phyloP scores from a whole-genome alignment of 2,113 vertebrate species.

The Zosterops japonicus region DNA sequence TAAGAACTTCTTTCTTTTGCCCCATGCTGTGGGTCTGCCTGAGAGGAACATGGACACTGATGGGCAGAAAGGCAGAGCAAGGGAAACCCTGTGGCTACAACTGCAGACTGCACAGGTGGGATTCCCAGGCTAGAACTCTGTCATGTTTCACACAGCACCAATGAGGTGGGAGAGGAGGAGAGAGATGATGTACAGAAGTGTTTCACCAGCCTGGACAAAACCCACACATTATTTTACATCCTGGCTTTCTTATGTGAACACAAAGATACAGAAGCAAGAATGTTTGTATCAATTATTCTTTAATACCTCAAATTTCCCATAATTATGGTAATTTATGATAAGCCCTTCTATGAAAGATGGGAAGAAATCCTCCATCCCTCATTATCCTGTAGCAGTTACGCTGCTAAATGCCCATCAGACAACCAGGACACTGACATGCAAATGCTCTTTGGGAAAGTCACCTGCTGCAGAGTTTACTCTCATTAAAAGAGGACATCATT shows the following conservation, averaged over 20 bases:
- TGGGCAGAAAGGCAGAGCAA: neutral
- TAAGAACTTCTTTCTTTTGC: neutral
- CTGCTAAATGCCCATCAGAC: neutral
- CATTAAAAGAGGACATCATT: neutral
- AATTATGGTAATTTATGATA: neutral
- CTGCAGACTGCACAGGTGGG: neutral
- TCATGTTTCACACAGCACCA: neutral
- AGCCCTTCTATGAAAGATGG: neutral
- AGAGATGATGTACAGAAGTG: neutral
- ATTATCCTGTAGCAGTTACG: neutral
- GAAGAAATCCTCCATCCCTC: neutral
- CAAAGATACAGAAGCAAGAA: neutral
- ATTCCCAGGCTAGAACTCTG: neutral
- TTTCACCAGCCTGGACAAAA: neutral
- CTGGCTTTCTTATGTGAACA: neutral
- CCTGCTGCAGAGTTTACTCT: neutral
- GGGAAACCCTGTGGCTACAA: neutral
- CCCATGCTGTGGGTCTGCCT: neutral
- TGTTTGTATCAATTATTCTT: neutral
- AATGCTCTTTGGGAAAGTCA: neutral
- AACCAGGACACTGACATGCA: neutral
- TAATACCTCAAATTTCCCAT: neutral
- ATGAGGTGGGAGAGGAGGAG: neutral
- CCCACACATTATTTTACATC: neutral
- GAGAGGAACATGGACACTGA: rapidly evolving